phyloP scores from a whole-genome alignment of 2,113 vertebrate genomes.

The Glaucidium brasilianum region DNA sequence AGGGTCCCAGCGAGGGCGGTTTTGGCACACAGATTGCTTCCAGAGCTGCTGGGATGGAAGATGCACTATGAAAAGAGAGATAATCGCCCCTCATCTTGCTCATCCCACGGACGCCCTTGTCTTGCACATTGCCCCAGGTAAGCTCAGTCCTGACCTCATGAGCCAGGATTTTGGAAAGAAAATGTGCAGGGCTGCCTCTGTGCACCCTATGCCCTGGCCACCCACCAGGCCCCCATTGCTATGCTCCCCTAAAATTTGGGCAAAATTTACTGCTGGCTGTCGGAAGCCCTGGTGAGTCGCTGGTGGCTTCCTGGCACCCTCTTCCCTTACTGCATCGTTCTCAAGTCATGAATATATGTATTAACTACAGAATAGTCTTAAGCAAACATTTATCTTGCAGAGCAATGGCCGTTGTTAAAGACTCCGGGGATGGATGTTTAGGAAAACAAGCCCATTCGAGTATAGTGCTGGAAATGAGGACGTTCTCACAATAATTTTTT shows the following conservation, averaged over 20 bases:
- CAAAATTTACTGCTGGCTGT: not conserved
- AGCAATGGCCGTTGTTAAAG: constrained; percentile 14
- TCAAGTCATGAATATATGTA: constrained; percentile 51
- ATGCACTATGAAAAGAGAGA: not conserved
- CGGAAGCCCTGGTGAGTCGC: not conserved
- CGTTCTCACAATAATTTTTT: constrained; percentile 46
- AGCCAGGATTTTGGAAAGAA: not conserved
- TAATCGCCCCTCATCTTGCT: not conserved
- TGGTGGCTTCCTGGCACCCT: not conserved
- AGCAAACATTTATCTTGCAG: constrained; percentile 42
- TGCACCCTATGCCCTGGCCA: not conserved
- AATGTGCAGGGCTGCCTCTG: not conserved
- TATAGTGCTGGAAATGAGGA: constrained; percentile 51
- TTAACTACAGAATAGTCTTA: constrained; percentile 29
- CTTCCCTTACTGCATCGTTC: not conserved
- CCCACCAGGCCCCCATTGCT: accelerated
- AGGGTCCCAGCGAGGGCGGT: accelerated
- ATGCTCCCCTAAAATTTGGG: accelerated
- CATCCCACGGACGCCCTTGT: not conserved
- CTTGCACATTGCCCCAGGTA: not conserved
- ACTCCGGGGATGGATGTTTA: not conserved
- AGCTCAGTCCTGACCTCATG: not conserved
- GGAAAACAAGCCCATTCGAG: constrained; percentile 33
- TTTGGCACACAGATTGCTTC: not conserved
- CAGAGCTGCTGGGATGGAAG: not conserved